A percentile compares a stretch with the other conserved stretches of the same genome.
phyloP scores from a whole-genome alignment of 2,888 invertebrate genomes.

The Drosophila picticornis region DNA sequence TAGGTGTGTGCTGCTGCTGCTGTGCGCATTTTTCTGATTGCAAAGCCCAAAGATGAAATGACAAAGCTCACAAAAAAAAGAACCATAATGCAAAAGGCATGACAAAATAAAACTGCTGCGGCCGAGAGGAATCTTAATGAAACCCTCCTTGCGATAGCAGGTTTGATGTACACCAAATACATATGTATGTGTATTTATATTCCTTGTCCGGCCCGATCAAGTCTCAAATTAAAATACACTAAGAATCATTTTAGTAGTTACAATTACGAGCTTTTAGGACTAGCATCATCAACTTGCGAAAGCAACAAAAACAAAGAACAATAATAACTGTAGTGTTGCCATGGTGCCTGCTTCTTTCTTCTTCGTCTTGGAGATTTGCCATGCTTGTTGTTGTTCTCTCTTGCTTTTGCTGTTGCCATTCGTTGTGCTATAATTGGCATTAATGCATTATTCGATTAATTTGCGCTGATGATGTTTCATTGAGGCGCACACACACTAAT shows the following conservation, averaged over 20 bases:
- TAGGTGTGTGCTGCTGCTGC: slow-evolving; percentile 42
- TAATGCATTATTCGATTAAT: slow-evolving; percentile 78
- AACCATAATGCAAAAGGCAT: slow-evolving; percentile 23
- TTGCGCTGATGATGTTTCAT: slow-evolving; percentile 68
- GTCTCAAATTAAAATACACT: not conserved
- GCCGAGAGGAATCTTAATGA: not conserved
- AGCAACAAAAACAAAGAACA: slow-evolving; percentile 19
- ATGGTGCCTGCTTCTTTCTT: slow-evolving; percentile 45
- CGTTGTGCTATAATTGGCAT: slow-evolving; percentile 69
- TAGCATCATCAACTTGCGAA: not conserved
- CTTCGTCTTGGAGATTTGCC: not conserved
- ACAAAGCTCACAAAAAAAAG: slow-evolving; percentile 47
- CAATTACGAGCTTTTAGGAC: not conserved
- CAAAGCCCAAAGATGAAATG: slow-evolving; percentile 67
- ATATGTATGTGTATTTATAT: not conserved
- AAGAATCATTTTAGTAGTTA: not conserved
- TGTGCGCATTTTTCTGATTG: slow-evolving; percentile 59
- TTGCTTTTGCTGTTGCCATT: slow-evolving; percentile 18
- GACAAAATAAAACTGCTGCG: not conserved
- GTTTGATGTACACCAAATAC: not conserved
- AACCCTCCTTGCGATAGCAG: not conserved
- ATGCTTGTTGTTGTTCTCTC: slow-evolving; percentile 3
- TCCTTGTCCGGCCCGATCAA: not conserved
- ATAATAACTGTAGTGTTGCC: slow-evolving; percentile 13
- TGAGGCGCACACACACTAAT: slow-evolving; percentile 66